Evolutionary conservation across 2,888 invertebrate species (phyloP).

Genomic region (Lepidochrysops patricia): DNA sequence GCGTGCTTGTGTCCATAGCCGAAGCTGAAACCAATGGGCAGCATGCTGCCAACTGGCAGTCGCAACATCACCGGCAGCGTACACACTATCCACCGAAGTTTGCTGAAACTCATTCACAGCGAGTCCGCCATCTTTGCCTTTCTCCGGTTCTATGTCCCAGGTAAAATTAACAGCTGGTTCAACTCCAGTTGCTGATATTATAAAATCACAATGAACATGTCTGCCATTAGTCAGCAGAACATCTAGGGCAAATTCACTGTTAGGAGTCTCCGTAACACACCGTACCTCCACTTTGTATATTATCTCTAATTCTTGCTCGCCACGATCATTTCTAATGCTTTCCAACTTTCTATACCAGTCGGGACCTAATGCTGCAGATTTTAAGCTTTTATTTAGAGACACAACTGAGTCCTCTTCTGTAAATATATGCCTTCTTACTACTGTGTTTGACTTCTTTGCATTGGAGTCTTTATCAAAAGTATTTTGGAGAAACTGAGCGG

Average conservation of each 20-base stretch:
- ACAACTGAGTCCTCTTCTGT: slow-evolving; percentile 68
- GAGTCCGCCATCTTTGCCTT: slow-evolving; percentile 86
- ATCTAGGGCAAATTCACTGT: slow-evolving; percentile 78
- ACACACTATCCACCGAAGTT: slow-evolving; percentile 85
- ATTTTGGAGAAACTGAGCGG: slow-evolving; percentile 91
- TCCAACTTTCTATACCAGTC: slow-evolving; percentile 90
- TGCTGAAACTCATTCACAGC: slow-evolving; percentile 89
- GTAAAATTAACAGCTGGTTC: slow-evolving; percentile 77
- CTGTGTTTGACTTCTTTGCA: slow-evolving; percentile 32
- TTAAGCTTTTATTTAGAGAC: slow-evolving; percentile 56
- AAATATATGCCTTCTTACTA: slow-evolving; percentile 80
- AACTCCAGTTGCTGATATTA: slow-evolving; percentile 97
- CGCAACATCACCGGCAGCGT: slow-evolving; percentile 97
- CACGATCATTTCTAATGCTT: slow-evolving; percentile 68
- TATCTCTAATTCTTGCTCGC: slow-evolving; percentile 71
- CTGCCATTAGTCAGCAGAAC: slow-evolving; percentile 83
- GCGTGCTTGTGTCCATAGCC: slow-evolving; percentile 97
- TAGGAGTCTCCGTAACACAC: slow-evolving; percentile 46
- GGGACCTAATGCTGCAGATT: slow-evolving; percentile 95
- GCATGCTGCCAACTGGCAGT: slow-evolving; percentile 84
- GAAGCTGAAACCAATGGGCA: slow-evolving; percentile 94
- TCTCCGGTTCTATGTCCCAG: slow-evolving; percentile 66
- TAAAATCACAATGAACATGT: slow-evolving; percentile 86
- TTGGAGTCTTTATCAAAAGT: slow-evolving; percentile 40
- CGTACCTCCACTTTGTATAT: slow-evolving; percentile 76